These are phyloP conservation scores for Drymodes brunneopygia DNA, from an alignment of 2,113 vertebrate genomes.

Conservation along the genomic window DNA sequence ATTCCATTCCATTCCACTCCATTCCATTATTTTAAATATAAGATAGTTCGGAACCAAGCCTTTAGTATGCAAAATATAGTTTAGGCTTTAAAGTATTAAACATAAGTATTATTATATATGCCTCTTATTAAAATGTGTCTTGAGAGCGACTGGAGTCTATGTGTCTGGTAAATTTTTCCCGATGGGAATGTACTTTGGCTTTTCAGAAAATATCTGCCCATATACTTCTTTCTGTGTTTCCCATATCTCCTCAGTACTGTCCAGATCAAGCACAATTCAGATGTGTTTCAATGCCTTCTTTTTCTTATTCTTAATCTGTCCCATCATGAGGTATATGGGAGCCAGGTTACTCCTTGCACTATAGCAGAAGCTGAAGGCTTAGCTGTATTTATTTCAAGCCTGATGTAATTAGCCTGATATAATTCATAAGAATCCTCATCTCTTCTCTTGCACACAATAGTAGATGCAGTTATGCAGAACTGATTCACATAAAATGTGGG, in stretches of 20 bases:
- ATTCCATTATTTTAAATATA: not conserved
- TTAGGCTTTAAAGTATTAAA: not conserved
- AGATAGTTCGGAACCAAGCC: not conserved
- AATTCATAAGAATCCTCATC: not conserved
- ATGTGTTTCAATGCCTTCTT: not conserved
- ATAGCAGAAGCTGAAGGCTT: not conserved
- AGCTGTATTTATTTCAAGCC: not conserved
- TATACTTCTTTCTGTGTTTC: not conserved
- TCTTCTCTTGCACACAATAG: not conserved
- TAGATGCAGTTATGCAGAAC: not conserved
- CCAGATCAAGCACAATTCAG: not conserved
- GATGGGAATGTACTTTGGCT: not conserved
- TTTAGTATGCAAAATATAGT: not conserved
- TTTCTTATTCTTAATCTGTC: not conserved
- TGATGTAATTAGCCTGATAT: not conserved
- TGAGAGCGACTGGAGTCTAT: not conserved
- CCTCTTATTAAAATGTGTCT: not conserved
- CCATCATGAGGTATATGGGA: not conserved
- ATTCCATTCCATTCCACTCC: not conserved
- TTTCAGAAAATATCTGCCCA: not conserved
- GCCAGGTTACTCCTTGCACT: not conserved
- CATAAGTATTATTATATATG: accelerated
- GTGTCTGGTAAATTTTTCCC: not conserved
- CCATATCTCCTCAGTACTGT: not conserved
- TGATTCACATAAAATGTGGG: not conserved